Percentiles rank a stretch among this genome's conserved stretches.
Conservation (phyloP, 2,797 vertebrate species). For the Lagorchestes hirsutus region DNA sequence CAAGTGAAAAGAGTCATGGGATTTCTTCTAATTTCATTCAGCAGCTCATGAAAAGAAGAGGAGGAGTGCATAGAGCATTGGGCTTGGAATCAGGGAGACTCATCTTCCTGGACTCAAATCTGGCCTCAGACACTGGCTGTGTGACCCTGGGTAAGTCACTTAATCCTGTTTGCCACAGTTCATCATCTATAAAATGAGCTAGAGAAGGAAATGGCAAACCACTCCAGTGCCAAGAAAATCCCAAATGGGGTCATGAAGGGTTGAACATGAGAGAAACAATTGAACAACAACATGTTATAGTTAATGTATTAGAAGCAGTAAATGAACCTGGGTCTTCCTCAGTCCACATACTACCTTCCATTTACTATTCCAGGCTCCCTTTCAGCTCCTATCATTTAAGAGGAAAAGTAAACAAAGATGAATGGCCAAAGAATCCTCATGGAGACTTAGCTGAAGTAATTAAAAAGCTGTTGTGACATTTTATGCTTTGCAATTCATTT, state of each 20-base stretch:
- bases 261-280: background rate
- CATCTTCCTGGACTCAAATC: background rate
- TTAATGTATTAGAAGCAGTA: background rate
- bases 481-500: background rate
- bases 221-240: background rate
- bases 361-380: background rate
- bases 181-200: background rate
- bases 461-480: constrained; percentile 9
- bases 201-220: background rate
- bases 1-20: background rate
- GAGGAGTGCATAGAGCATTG: background rate
- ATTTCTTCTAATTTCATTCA: background rate
- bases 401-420: background rate
- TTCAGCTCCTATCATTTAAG: background rate
- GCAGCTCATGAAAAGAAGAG: background rate
- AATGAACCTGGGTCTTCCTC: background rate
- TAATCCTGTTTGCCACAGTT: background rate
- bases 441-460: background rate
- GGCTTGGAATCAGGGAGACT: background rate
- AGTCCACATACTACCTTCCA: background rate
- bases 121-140: background rate
- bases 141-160: background rate
- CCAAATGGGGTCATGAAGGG: background rate
- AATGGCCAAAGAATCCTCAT: constrained; percentile 4
- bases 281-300: background rate